phyloP scores from a whole-genome alignment of 2,797 vertebrate genomes.

The Helostoma temminkii region DNA sequence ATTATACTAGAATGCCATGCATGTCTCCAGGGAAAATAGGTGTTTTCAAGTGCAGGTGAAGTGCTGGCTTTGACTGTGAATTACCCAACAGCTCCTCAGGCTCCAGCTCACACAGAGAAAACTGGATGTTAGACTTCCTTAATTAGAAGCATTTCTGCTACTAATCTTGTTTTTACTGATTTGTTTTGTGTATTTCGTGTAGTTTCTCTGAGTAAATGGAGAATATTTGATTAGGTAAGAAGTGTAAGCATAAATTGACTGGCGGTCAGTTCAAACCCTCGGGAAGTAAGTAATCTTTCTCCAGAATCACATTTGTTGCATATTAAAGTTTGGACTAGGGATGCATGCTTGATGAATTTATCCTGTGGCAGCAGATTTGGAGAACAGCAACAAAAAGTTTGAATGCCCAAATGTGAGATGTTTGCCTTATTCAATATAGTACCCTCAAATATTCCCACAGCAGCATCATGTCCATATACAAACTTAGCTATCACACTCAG shows the following conservation, averaged over 20 bases:
- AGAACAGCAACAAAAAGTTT: neutral
- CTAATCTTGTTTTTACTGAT: conserved; percentile 42
- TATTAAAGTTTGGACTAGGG: neutral
- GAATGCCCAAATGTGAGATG: neutral
- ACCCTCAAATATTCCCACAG: no score
- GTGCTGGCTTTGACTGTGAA: conserved; percentile 52
- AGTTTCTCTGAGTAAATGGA: conserved; percentile 13
- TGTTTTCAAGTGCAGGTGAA: conserved; percentile 52
- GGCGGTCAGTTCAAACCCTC: neutral
- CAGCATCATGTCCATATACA: no score
- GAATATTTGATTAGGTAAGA: neutral
- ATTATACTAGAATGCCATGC: conserved; percentile 33
- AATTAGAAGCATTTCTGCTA: conserved; percentile 50
- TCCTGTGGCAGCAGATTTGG: neutral
- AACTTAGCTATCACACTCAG: no score
- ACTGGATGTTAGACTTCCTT: conserved; percentile 34
- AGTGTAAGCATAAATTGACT: conserved; percentile 12
- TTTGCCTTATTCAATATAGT: neutral
- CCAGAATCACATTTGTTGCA: neutral
- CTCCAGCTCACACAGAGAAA: conserved; percentile 23
- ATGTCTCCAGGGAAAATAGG: conserved; percentile 43
- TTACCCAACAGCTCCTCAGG: conserved; percentile 42
- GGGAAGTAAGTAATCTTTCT: neutral
- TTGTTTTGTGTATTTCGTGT: neutral
- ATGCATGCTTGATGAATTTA: neutral